Conservation (phyloP, 2,113 vertebrate genomes). For the Hippolais icterina region DNA sequence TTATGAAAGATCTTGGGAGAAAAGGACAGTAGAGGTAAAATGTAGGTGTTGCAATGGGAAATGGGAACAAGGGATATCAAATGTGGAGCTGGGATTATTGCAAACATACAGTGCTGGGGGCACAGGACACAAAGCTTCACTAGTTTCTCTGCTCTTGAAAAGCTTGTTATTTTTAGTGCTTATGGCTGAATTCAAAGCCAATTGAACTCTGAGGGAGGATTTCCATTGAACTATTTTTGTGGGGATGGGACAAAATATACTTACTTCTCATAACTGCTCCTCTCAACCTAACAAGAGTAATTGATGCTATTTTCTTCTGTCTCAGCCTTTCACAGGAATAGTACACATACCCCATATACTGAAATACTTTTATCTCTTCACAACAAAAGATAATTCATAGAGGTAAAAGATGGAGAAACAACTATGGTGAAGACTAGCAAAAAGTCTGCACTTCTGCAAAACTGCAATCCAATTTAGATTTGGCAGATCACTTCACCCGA, state of each 20-base stretch:
- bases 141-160: slow-evolving; percentile 15
- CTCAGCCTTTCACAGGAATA: background rate
- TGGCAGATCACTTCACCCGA: background rate
- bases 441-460: background rate
- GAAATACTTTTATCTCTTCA: background rate
- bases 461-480: slow-evolving; percentile 9
- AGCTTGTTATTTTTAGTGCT: slow-evolving; percentile 53
- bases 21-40: background rate
- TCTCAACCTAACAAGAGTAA: background rate
- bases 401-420: background rate
- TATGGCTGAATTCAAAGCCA: slow-evolving; percentile 27
- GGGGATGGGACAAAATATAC: background rate
- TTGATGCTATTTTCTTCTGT: background rate
- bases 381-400: background rate
- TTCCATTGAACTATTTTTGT: slow-evolving; percentile 47
- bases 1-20: slow-evolving; percentile 9
- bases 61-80: background rate
- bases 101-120: background rate
- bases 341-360: background rate
- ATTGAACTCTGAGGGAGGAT: slow-evolving; percentile 4
- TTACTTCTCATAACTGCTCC: background rate
- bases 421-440: background rate
- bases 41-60: background rate
- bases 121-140: slow-evolving; percentile 14
- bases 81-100: background rate